Evolutionary conservation across 2,797 vertebrate species (phyloP).

Genomic region (Bucorvus abyssinicus): DNA sequence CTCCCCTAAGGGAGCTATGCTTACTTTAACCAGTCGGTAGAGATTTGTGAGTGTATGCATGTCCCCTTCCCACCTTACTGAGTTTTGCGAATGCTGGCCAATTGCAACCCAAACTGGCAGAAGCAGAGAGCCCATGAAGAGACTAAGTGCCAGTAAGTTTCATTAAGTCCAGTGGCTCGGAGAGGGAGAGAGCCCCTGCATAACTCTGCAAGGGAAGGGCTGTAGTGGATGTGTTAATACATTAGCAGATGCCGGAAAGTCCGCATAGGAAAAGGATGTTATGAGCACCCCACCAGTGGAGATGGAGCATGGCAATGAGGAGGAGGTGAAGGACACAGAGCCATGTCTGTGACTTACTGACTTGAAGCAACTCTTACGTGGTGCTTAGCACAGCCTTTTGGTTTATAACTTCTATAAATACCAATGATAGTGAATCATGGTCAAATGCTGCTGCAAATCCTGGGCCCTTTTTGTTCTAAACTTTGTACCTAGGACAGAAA

Average conservation of each 20-base stretch:
- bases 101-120: neutral
- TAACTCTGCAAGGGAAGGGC: neutral
- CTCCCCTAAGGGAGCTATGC: neutral
- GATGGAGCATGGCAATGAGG: neutral
- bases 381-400: neutral
- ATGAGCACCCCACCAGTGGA: neutral
- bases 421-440: neutral
- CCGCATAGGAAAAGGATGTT: neutral
- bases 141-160: neutral
- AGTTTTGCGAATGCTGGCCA: neutral
- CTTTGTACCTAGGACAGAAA: neutral
- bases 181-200: neutral
- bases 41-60: neutral
- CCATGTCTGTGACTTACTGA: neutral
- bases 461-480: neutral
- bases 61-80: neutral
- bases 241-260: neutral
- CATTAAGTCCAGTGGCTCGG: neutral
- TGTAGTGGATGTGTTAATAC: neutral
- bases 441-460: neutral
- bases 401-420: neutral
- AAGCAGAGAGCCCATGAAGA: neutral
- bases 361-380: neutral
- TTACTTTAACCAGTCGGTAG: neutral
- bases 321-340: neutral